Percentiles rank a stretch among this genome's conserved stretches.
phyloP scores from a whole-genome alignment of 2,797 vertebrate species.

The Coregonus suidteri region DNA sequence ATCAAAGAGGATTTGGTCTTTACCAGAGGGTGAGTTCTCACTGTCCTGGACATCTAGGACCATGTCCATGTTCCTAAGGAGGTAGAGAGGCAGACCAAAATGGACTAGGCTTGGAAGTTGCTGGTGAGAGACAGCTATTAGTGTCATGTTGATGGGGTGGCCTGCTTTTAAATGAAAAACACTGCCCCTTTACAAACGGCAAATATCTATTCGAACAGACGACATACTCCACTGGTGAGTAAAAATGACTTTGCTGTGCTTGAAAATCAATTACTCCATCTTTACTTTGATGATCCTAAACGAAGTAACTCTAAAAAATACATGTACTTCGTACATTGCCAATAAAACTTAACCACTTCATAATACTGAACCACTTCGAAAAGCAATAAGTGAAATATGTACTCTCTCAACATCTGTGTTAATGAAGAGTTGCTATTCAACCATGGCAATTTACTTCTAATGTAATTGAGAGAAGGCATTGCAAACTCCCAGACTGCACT shows the following conservation, averaged over 20 bases:
- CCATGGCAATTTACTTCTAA: conserved; percentile 13
- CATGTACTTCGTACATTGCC: neutral
- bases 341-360: neutral
- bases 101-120: neutral
- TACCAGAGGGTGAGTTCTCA: conserved; percentile 24
- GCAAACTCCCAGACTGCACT: conserved; percentile 22
- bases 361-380: neutral
- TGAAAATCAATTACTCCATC: neutral
- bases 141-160: neutral
- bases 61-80: neutral
- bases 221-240: no score
- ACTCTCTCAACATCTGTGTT: neutral
- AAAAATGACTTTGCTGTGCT: neutral
- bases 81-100: neutral
- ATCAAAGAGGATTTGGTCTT: conserved; percentile 53
- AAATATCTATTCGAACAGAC: no score
- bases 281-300: neutral
- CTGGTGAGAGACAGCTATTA: neutral
- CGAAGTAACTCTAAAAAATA: neutral
- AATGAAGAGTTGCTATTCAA: conserved; percentile 3
- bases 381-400: neutral
- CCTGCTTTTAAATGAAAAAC: neutral
- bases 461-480: conserved; percentile 19
- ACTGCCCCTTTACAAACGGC: no score
- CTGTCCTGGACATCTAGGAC: neutral